These are phyloP conservation scores for Calliopum simillimum DNA, from an alignment of 2,888 invertebrate genomes.

Conservation along the genomic window DNA sequence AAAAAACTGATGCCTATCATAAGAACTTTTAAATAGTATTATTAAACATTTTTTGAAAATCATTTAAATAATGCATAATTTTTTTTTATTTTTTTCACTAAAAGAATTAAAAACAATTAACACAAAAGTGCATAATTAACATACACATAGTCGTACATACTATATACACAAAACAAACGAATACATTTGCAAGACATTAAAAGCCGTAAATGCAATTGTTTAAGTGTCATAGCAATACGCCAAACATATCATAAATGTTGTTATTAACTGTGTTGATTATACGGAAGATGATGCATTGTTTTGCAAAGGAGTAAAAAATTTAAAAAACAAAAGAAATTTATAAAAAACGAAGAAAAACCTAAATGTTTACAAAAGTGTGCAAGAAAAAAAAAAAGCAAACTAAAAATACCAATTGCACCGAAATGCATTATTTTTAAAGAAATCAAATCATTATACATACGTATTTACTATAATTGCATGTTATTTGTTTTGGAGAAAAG, in stretches of 20 bases:
- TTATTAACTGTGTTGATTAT: slow-evolving; percentile 64
- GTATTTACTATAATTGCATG: slow-evolving; percentile 12
- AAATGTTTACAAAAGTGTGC: slow-evolving; percentile 16
- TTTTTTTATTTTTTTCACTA: too few relatives aligned
- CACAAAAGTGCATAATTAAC: background rate
- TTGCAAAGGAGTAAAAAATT: slow-evolving; percentile 29
- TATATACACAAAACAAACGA: slow-evolving; percentile 26
- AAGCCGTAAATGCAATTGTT: slow-evolving; percentile 28
- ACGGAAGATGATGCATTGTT: slow-evolving; percentile 45
- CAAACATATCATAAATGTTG: slow-evolving; percentile 69
- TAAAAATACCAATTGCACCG: background rate
- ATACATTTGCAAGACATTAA: slow-evolving; percentile 37
- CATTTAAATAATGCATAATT: too few relatives aligned
- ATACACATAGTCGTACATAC: background rate
- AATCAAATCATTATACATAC: slow-evolving; percentile 6
- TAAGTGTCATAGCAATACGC: slow-evolving; percentile 67
- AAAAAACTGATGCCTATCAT: too few relatives aligned
- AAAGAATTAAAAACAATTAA: background rate
- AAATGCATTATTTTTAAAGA: background rate
- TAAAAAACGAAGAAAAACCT: slow-evolving; percentile 33
- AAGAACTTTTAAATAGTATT: too few relatives aligned
- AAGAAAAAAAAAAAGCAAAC: slow-evolving; percentile 10
- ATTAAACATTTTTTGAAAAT: too few relatives aligned
- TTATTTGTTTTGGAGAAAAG: slow-evolving; percentile 4
- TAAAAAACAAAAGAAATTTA: slow-evolving; percentile 38